Base-by-base conservation (phyloP, 2,888 invertebrate species). In the Agrochola circellaris region DNA sequence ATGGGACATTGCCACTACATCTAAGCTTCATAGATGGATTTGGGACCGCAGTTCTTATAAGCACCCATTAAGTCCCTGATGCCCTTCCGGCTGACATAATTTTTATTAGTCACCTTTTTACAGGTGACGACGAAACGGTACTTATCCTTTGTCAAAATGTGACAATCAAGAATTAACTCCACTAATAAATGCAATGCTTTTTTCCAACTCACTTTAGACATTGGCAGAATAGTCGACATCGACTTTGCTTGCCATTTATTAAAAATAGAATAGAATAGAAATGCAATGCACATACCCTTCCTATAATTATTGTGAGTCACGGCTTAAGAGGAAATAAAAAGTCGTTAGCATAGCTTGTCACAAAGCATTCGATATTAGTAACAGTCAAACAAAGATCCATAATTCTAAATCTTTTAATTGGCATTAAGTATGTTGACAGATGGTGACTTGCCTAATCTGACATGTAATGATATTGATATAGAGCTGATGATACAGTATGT, bases 331-430 rank as follows among this genome's bases (percentile, higher is more conserved):
- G 77, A 82, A 85, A 79, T 15, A 83, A 74, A 69, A 73, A 66
- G 48, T 86, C 66, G 72, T 84, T 84, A 86, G 83, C 69, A 64
- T 61, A 64, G 66, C 66, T 51, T 70, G 66, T 79, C 83, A 86
- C 56, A 86, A 66, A 75, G 45, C 45, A 45, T 90, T 89, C 92
- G 92, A 94, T 93, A 95, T 95, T 94, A 96, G 93, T 94, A 92
- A 92, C 93, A 91, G 91, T 89, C 95, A 96, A 96, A 96, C 96
- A 96, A 95, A 96, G 96, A 96, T 95, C 93, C 95, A 94, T 94
- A 95, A 95, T 95, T 92, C 92, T 88, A 95, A 96, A 95, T 96
- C 95, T 96, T 96, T 96, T 96, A 96, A 96, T 96, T 96, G 96
- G 96, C 96, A 95, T 96, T 95, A 96, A 95, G 93, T 93, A 96